Conservation (phyloP, 2,888 invertebrate genomes). For the Hydriomena furcata region DNA sequence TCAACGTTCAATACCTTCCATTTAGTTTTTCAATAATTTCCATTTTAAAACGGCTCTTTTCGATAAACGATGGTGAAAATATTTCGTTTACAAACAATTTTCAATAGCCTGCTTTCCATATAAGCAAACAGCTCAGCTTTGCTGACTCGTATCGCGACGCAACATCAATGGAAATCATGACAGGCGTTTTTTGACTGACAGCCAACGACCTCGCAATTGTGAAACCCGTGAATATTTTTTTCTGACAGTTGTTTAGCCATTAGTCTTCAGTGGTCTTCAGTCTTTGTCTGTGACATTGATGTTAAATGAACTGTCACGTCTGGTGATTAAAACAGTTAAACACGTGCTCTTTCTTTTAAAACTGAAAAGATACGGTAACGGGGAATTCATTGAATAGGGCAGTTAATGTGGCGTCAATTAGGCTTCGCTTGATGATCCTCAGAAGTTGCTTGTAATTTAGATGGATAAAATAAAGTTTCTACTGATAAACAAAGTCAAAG, state of each 20-base stretch:
- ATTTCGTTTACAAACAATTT: too few species aligned
- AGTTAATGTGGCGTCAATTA: too few species aligned
- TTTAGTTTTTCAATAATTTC: too few species aligned
- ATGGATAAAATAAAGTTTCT: too few species aligned
- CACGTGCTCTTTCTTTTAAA: constrained; percentile 20
- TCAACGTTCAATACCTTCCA: too few species aligned
- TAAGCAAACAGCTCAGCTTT: constrained; percentile 9
- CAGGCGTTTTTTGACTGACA: constrained; percentile 53
- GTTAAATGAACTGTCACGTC: constrained; percentile 68
- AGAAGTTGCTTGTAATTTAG: too few species aligned
- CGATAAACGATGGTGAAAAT: too few species aligned
- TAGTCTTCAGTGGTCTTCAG: constrained; percentile 40
- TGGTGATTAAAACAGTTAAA: constrained; percentile 55
- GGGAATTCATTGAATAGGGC: too few species aligned
- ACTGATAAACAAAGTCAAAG: too few species aligned
- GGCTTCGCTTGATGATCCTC: too few species aligned
- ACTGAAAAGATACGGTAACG: not conserved
- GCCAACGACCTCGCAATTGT: constrained; percentile 52
- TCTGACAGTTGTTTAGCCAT: constrained; percentile 45
- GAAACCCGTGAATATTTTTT: constrained; percentile 54
- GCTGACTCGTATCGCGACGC: constrained; percentile 22
- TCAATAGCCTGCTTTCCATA: constrained; percentile 4
- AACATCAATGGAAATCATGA: constrained; percentile 66
- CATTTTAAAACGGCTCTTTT: too few species aligned
- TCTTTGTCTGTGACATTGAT: constrained; percentile 66